Evolutionary conservation across 2,888 invertebrate species (phyloP).

Genomic region (Trissonchulus latispiculum): DNA sequence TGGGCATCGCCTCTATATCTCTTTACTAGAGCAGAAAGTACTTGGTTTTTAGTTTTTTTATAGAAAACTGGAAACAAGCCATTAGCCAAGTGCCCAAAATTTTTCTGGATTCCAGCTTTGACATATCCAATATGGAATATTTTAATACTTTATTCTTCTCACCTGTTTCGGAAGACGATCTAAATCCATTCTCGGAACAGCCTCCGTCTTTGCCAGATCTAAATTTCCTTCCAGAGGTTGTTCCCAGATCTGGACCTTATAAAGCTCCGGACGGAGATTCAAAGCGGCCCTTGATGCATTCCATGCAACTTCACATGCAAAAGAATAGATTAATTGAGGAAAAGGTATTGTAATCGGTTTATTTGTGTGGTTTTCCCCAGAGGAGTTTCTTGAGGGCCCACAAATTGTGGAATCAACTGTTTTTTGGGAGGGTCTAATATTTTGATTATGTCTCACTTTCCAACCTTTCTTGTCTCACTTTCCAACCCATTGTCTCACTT

Average conservation of each 20-base stretch:
- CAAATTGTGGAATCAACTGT: no score
- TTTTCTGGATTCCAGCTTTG: constrained; percentile 20
- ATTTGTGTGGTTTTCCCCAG: no score
- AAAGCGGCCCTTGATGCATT: no score
- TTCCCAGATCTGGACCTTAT: background rate
- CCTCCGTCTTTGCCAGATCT: background rate
- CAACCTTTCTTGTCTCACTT: no score
- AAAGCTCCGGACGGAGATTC: background rate
- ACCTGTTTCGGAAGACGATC: background rate
- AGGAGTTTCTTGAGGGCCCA: no score
- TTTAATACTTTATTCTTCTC: background rate
- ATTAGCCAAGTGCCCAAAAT: constrained; percentile 63
- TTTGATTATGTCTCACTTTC: no score
- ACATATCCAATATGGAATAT: background rate
- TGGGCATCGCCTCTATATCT: no score
- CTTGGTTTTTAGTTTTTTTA: constrained; percentile 33
- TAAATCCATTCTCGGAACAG: background rate
- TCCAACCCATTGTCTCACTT: no score
- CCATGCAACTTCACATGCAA: background rate
- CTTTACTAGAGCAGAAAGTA: no score
- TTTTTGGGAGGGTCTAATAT: no score
- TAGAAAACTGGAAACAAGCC: constrained; percentile 50
- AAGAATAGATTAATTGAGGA: background rate
- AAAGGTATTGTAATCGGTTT: background rate
- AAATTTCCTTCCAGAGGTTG: background rate